A percentile compares a stretch with the other conserved stretches of the same genome.
Evolutionary conservation across 2,797 vertebrate genomes (phyloP).

Genomic region (Oreortyx pictus): DNA sequence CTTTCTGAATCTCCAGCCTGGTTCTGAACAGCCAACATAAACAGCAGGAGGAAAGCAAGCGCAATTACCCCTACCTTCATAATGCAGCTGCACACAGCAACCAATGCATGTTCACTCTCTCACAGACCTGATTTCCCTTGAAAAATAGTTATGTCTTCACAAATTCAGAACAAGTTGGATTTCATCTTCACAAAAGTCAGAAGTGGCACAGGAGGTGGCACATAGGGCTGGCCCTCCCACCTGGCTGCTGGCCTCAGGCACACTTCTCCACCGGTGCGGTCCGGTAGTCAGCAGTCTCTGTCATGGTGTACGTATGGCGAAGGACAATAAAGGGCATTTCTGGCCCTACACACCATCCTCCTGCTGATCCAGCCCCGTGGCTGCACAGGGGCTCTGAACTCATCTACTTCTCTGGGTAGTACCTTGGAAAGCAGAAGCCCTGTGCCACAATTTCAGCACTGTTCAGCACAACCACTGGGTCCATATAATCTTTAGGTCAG

Average conservation of each 20-base stretch:
- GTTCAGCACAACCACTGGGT: background rate
- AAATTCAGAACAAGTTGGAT: background rate
- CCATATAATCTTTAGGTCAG: background rate
- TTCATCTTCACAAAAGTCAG: background rate
- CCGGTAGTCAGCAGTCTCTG: no score
- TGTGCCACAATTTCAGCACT: background rate
- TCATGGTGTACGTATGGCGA: background rate
- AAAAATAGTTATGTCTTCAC: background rate
- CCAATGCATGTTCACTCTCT: background rate
- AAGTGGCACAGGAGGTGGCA: background rate
- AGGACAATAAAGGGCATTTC: no score
- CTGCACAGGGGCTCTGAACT: background rate
- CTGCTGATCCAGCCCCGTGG: background rate
- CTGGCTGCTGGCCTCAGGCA: no score
- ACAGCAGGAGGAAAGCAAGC: background rate
- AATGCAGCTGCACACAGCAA: fast-evolving
- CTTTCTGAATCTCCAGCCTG: background rate
- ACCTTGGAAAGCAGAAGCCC: background rate
- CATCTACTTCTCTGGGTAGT: background rate
- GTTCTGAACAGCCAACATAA: background rate
- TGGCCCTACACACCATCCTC: background rate
- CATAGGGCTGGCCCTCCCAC: no score
- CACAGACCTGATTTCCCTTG: background rate
- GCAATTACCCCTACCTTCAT: no score
- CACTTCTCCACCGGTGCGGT: no score